These are phyloP conservation scores for Lasioglossum calceatum DNA, from an alignment of 2,888 invertebrate genomes.

Conservation along the genomic window DNA sequence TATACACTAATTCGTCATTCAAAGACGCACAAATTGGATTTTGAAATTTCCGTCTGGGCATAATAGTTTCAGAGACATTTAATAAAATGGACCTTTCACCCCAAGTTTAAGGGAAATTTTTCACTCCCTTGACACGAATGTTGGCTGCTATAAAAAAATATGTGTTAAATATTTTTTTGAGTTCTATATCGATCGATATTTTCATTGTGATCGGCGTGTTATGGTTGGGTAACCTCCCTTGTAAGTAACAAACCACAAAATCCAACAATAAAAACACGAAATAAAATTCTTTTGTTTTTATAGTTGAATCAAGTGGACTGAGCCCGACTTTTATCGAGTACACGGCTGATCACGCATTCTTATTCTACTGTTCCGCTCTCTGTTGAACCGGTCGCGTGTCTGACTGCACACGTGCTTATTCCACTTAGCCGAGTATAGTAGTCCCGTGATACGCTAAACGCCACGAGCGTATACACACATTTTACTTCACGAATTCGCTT, in stretches of 20 bases:
- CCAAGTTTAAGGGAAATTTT: too few relatives aligned
- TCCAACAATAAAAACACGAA: background rate
- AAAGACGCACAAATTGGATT: too few relatives aligned
- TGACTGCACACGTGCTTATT: conserved; percentile 11
- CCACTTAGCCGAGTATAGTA: conserved; percentile 5
- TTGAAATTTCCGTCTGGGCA: too few relatives aligned
- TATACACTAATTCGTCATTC: too few relatives aligned
- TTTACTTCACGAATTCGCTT: background rate
- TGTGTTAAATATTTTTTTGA: too few relatives aligned
- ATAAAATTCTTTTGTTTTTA: background rate
- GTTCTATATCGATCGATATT: too few relatives aligned
- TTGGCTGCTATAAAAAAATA: too few relatives aligned
- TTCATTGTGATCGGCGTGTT: too few relatives aligned
- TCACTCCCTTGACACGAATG: too few relatives aligned
- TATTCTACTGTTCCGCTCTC: background rate
- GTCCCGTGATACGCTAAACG: background rate
- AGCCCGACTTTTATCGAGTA: background rate
- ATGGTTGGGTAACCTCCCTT: too few relatives aligned
- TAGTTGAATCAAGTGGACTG: background rate
- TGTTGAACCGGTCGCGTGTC: conserved; percentile 14
- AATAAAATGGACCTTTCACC: too few relatives aligned
- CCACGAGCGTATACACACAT: background rate
- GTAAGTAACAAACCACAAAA: background rate
- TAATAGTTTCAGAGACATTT: too few relatives aligned
- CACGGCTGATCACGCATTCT: background rate